Base-by-base conservation (phyloP, 2,113 vertebrate species). In the Propithecus coquereli region DNA sequence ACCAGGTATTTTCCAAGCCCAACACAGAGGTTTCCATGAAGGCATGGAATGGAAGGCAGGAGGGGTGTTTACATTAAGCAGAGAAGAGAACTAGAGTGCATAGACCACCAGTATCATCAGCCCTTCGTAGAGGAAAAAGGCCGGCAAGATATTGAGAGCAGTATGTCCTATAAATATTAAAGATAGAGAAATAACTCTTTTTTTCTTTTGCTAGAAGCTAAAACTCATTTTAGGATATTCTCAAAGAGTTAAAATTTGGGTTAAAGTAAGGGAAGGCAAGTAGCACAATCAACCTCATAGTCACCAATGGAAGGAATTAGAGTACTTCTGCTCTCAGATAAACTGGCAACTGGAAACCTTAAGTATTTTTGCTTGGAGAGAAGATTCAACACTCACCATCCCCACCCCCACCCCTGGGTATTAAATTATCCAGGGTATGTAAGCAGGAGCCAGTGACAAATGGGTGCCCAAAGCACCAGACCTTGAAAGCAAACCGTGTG, bases 371-470 rank as follows among this genome's bases (percentile, higher is more conserved):
- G 77, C 77, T 74, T 54, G 87, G 47, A 32, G 22, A 59, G 45
- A 91, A 74, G 65, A 87, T 79, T 91, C 77, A 8, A 34, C 54
- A 45, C 5, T 70, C 23, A 47, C 8, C n/a, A 76, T 77, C 54
- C 52, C 47, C 34, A 76, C 27, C 74, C 4, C 30, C 4, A 17
- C 43, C 74, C 4, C 30, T 5, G 13, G 45, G n/a, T 80, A 68
- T 91, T 97, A 96, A 97, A 95, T 91, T 63, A 45, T 82, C 63
- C 73, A 76, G 27, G 47, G 8, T 76, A 45, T 66, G 76, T 74
- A 74, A 93, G 14, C 71, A 90, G 57, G 61, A 95, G 66, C 1
- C 71, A 37, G 8, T 11, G 79, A 89, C 50, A 80, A 76, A 87
- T 77, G 54, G 34, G n/a, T 65, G 45, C 54, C 59, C 25, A 1